Conservation (phyloP, 1,140 invertebrate species). For the Drosophila neocordata region DNA sequence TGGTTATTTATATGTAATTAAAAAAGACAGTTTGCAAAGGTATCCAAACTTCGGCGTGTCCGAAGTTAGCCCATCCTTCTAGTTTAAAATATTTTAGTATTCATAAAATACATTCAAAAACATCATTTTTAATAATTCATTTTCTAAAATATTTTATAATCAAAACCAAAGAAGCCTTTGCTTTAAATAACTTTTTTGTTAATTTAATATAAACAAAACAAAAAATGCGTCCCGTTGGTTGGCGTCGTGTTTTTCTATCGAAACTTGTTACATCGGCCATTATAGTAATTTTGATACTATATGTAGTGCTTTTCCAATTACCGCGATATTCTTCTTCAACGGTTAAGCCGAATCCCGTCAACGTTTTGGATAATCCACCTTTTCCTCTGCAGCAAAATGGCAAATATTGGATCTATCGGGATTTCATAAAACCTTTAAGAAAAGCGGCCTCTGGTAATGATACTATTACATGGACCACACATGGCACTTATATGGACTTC, state of each 20-base stretch:
- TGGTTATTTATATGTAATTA: too few relatives aligned
- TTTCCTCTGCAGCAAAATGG: slow-evolving; percentile 44
- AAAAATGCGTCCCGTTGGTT: slow-evolving; percentile 10
- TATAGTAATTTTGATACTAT: background rate
- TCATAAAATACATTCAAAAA: too few relatives aligned
- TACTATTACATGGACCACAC: slow-evolving; percentile 35
- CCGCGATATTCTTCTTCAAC: background rate
- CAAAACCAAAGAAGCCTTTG: too few relatives aligned
- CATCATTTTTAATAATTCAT: too few relatives aligned
- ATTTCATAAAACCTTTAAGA: slow-evolving; percentile 20
- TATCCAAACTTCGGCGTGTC: too few relatives aligned
- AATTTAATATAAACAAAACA: too few relatives aligned
- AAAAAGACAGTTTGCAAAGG: too few relatives aligned
- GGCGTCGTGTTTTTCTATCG: background rate
- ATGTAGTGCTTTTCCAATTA: background rate
- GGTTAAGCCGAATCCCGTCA: too few relatives aligned
- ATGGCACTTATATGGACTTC: slow-evolving; percentile 34
- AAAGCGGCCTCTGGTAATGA: background rate
- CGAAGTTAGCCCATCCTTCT: too few relatives aligned
- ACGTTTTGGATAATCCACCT: background rate
- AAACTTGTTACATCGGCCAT: background rate
- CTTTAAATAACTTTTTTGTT: too few relatives aligned
- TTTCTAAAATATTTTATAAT: too few relatives aligned
- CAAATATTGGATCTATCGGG: slow-evolving; percentile 41
- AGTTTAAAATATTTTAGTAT: too few relatives aligned